phyloP scores from a whole-genome alignment of 2,113 vertebrate species.

The Macquaria australasica region DNA sequence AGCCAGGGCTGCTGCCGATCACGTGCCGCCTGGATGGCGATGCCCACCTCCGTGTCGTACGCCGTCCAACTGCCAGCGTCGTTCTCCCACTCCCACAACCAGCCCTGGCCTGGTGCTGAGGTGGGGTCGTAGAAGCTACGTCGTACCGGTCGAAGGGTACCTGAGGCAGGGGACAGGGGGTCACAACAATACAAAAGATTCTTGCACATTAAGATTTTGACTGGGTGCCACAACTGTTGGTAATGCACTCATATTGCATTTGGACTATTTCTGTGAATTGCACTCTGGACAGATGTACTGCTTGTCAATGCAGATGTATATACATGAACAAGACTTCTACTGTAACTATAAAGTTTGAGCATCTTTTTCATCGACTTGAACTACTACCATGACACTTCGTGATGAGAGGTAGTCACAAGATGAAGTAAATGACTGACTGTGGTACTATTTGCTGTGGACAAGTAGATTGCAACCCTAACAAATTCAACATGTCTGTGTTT shows the following conservation, averaged over 20 bases:
- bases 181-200: slow-evolving; percentile 4
- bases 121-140: slow-evolving; percentile 97
- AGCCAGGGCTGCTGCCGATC: slow-evolving; percentile 98
- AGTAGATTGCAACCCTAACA: slow-evolving; percentile 58
- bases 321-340: not conserved
- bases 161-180: slow-evolving; percentile 74
- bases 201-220: not conserved
- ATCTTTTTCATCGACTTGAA: not conserved
- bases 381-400: too few species aligned
- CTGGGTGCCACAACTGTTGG: not conserved
- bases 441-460: slow-evolving; percentile 35
- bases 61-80: slow-evolving; percentile 95
- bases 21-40: slow-evolving; percentile 96
- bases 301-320: not conserved
- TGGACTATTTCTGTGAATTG: not conserved
- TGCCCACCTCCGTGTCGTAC: slow-evolving; percentile 98
- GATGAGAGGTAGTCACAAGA: not conserved
- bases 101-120: slow-evolving; percentile 95
- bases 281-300: not conserved
- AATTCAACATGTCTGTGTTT: slow-evolving; percentile 74
- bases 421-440: slow-evolving; percentile 7
- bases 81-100: slow-evolving; percentile 99
- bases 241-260: not conserved
- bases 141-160: slow-evolving; percentile 94
- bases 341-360: not conserved